These are phyloP conservation scores for Papilio machaon DNA, from an alignment of 1,140 invertebrate species.

Conservation along the genomic window DNA sequence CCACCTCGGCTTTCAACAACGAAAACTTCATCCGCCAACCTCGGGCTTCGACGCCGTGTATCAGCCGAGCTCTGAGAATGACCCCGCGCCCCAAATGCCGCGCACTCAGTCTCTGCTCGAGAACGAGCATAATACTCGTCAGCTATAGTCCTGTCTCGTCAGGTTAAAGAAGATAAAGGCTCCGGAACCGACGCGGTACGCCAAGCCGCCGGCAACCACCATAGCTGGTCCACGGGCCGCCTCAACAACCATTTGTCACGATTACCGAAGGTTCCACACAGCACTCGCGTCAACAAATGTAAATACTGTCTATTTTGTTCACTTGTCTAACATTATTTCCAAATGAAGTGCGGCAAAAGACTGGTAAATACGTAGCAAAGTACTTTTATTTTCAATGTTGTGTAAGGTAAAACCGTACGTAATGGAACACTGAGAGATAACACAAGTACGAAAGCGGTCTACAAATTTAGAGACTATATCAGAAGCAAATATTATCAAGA, in stretches of 20 bases:
- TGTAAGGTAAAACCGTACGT: slow-evolving; percentile 1
- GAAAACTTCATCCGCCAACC: slow-evolving; percentile 78
- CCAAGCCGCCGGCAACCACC: slow-evolving; percentile 63
- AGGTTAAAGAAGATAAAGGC: slow-evolving; percentile 77
- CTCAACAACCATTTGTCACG: slow-evolving; percentile 74
- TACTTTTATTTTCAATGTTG: slow-evolving; percentile 30
- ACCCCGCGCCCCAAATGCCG: slow-evolving; percentile 69
- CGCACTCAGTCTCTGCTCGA: slow-evolving; percentile 77
- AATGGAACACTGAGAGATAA: slow-evolving; percentile 50
- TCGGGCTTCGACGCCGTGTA: slow-evolving; percentile 68
- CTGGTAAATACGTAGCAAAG: background rate
- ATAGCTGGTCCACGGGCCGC: slow-evolving; percentile 68
- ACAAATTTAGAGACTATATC: slow-evolving; percentile 51
- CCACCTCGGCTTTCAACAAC: slow-evolving; percentile 71
- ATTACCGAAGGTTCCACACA: slow-evolving; percentile 47
- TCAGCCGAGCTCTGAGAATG: slow-evolving; percentile 63
- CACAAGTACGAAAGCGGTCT: slow-evolving; percentile 53
- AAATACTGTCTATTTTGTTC: slow-evolving; percentile 47
- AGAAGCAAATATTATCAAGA: slow-evolving; percentile 54
- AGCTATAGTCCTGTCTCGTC: slow-evolving; percentile 79
- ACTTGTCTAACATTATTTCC: slow-evolving; percentile 79
- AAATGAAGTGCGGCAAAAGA: slow-evolving; percentile 14
- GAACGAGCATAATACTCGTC: slow-evolving; percentile 78
- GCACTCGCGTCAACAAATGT: slow-evolving; percentile 41
- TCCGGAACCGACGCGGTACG: slow-evolving; percentile 65